phyloP scores from a whole-genome alignment of 2,888 invertebrate genomes.

The Pinctada fucata region DNA sequence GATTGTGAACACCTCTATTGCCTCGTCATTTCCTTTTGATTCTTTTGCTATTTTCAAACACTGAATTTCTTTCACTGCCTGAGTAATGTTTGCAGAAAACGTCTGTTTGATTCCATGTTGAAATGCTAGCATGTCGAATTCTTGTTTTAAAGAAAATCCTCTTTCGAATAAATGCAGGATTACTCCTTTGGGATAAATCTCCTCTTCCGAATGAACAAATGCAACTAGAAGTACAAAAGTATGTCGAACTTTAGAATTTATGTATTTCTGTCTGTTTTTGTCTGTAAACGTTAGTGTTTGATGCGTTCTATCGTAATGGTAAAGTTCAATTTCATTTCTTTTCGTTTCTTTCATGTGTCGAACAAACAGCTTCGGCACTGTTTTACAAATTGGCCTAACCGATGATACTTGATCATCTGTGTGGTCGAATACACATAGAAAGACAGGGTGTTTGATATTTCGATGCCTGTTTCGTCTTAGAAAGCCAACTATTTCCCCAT shows the following conservation, averaged over 20 bases:
- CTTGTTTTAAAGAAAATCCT: too few species aligned
- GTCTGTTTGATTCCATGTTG: too few species aligned
- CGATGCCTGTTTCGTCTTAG: conserved; percentile 36
- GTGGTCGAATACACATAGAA: conserved; percentile 50
- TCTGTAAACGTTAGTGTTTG: too few species aligned
- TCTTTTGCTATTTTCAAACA: too few species aligned
- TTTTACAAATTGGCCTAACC: conserved; percentile 44
- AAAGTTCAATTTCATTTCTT: conserved; percentile 26
- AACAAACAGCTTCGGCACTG: conserved; percentile 46
- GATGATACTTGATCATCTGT: conserved; percentile 36
- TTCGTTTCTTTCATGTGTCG: conserved; percentile 13
- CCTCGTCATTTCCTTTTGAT: too few species aligned
- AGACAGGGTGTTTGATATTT: conserved; percentile 47
- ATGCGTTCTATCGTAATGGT: conserved; percentile 22
- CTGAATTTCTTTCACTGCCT: too few species aligned
- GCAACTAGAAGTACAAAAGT: conserved; percentile 37
- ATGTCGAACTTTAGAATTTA: conserved; percentile 11
- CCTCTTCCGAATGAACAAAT: conserved; percentile 30
- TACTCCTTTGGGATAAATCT: too few species aligned
- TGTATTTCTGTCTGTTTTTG: too few species aligned
- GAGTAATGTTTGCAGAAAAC: too few species aligned
- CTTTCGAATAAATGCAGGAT: too few species aligned
- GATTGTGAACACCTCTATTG: too few species aligned
- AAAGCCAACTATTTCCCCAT: conserved; percentile 55
- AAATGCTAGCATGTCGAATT: too few species aligned